A percentile compares a stretch with the other conserved stretches of the same genome.
phyloP scores from a whole-genome alignment of 2,888 invertebrate species.

The Nomada fabriciana region DNA sequence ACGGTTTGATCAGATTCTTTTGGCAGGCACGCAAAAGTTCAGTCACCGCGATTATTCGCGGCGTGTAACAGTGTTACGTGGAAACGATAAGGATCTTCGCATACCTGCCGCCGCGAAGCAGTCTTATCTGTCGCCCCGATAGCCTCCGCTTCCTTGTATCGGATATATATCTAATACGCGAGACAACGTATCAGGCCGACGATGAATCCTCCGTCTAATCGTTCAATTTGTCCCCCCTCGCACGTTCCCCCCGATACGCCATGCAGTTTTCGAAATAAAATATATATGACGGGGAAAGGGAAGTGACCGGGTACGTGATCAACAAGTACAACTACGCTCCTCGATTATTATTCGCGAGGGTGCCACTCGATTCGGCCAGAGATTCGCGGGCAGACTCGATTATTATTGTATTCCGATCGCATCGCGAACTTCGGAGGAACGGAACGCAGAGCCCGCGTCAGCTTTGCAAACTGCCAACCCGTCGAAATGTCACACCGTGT shows the following conservation, averaged over 20 bases:
- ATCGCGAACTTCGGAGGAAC: constrained; percentile 58
- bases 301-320: constrained; percentile 40
- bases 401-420: constrained; percentile 70
- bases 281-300: background rate
- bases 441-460: constrained; percentile 39
- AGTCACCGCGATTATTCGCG: constrained; percentile 64
- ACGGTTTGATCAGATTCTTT: constrained; percentile 38
- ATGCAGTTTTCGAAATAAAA: background rate
- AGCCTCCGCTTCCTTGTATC: background rate
- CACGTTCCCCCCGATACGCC: too few relatives aligned
- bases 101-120: constrained; percentile 33
- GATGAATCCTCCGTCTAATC: too few relatives aligned
- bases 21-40: constrained; percentile 53
- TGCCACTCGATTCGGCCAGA: constrained; percentile 27
- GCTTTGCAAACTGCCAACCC: constrained; percentile 62
- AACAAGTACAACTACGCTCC: constrained; percentile 54
- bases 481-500: constrained; percentile 61
- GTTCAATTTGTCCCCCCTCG: too few relatives aligned
- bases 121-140: constrained; percentile 56
- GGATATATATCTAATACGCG: background rate
- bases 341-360: constrained; percentile 37
- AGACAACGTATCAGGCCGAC: background rate
- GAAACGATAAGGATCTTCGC: constrained; percentile 62
- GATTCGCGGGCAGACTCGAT: background rate
- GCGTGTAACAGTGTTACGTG: constrained; percentile 56